Percentiles rank a stretch among this genome's conserved stretches.
Evolutionary conservation across 2,888 invertebrate species (phyloP).

Genomic region (Amitus sp.): DNA sequence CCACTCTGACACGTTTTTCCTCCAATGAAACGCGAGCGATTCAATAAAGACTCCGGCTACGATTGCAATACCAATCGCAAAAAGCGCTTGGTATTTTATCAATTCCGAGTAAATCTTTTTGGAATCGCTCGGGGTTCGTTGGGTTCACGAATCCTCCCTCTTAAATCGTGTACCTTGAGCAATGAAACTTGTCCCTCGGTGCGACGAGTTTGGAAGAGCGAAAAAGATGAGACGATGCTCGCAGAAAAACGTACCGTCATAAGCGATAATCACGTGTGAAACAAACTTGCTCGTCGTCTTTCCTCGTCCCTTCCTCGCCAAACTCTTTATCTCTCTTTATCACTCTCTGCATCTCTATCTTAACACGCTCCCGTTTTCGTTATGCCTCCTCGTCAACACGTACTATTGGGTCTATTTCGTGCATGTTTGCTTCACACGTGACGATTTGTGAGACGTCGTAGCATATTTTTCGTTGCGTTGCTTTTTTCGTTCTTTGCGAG

Average conservation of each 20-base stretch:
- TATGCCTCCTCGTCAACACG: slow-evolving; percentile 41
- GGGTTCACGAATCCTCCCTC: slow-evolving; percentile 16
- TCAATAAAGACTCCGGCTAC: not conserved
- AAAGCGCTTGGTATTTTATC: not conserved
- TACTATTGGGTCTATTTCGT: slow-evolving; percentile 36
- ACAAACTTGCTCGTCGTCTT: slow-evolving; percentile 40
- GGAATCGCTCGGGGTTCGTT: not conserved
- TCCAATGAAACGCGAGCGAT: not conserved
- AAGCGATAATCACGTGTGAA: slow-evolving; percentile 46
- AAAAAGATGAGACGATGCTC: slow-evolving; percentile 11
- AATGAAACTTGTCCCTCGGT: slow-evolving; percentile 48
- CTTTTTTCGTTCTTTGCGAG: too few species aligned
- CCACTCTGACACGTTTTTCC: slow-evolving; percentile 10
- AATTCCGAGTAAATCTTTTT: not conserved
- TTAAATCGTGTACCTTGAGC: slow-evolving; percentile 36
- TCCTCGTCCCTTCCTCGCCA: slow-evolving; percentile 7
- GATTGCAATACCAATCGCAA: not conserved
- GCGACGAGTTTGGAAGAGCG: slow-evolving; percentile 31
- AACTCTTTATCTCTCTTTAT: slow-evolving; percentile 3
- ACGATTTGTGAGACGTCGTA: slow-evolving; percentile 10
- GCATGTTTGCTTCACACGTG: slow-evolving; percentile 43
- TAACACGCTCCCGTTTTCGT: slow-evolving; percentile 3
- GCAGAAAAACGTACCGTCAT: slow-evolving; percentile 28
- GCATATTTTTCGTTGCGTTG: not conserved
- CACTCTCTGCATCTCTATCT: slow-evolving; percentile 13